Conservation (phyloP, 1,140 invertebrate species). For the Caenorhabditis briggsae region DNA sequence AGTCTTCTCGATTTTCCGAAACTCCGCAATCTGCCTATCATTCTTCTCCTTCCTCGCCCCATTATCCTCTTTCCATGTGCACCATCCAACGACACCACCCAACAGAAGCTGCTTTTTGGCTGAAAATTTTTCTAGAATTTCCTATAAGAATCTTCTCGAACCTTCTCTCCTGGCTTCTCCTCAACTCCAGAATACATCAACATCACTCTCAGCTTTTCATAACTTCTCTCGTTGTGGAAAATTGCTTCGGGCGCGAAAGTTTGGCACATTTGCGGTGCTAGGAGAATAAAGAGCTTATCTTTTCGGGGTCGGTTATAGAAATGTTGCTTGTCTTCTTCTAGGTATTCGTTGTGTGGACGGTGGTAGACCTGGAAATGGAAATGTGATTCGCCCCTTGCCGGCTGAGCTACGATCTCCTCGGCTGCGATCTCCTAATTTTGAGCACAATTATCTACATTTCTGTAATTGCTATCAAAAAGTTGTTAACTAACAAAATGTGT, state of each 20-base stretch:
- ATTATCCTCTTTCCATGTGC: slow-evolving; percentile 13
- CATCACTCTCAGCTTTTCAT: slow-evolving; percentile 26
- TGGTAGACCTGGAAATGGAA: neutral
- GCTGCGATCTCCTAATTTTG: no score
- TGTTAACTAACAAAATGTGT: no score
- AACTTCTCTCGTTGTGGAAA: slow-evolving; percentile 35
- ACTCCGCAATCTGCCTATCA: slow-evolving; percentile 3
- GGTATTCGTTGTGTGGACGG: neutral
- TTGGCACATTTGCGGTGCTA: slow-evolving; percentile 33
- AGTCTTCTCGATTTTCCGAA: neutral
- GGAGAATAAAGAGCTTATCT: neutral
- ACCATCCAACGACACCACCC: neutral
- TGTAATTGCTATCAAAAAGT: no score
- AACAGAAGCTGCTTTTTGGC: neutral
- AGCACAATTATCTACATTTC: no score
- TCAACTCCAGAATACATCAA: neutral
- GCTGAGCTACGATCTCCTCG: no score
- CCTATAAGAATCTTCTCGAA: neutral
- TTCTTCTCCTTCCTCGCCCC: neutral
- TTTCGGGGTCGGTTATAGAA: neutral
- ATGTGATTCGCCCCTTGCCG: no score
- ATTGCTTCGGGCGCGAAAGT: slow-evolving; percentile 11
- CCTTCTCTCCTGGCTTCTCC: neutral
- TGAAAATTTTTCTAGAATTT: no score
- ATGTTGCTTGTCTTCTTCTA: neutral